Evolutionary conservation across 2,113 vertebrate genomes (phyloP), one percentile per base, ranked within the genome.

Genomic region (Calyptomena viridis): DNA sequence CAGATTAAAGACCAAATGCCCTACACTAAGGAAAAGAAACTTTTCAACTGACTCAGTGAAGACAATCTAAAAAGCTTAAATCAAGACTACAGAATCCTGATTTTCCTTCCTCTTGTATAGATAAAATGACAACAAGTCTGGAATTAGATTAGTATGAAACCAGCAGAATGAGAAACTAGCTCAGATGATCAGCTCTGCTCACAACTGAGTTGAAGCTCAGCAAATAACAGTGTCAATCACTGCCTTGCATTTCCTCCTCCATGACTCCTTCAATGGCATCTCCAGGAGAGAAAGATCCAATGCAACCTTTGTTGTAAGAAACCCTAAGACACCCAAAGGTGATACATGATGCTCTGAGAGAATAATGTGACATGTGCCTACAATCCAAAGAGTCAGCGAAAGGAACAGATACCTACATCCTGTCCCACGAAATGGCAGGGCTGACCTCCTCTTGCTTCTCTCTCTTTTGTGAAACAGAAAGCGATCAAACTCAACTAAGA

Each of bases 261-360:
- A 1, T 11, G 58, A 58, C 56, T 89, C 84, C 69, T 59, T 78
- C n/a, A 35, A 62, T 0, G 0, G 71, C 53, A 79, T 22, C 47
- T 87, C 52, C 80, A 87, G 33, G 21, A 92, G 50, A 86, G 39
- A 92, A 90, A 88, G 83, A 92, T 80, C 67, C 92, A 95, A 64
- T 18, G 39, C 12, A 68, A 84, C 50, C 52, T 49, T 40, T 40
- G 31, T 46, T 84, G 27, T 64, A 92, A 87, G 90, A 87, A 89
- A 75, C 16, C 62, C 44, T 49, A 49, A 52, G 72, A 28, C 49
- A 90, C n/a, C 47, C 60, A 68, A 55, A 79, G 90, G 56, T 0
- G 3, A 49, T 28, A 44, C 0, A 50, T 3, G 30, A 22, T 44
- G 81, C 40, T 89, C 28, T 50, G 59, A 89, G 19, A 64, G 46